phyloP scores from a whole-genome alignment of 2,113 vertebrate species.

The Lophius piscatorius region DNA sequence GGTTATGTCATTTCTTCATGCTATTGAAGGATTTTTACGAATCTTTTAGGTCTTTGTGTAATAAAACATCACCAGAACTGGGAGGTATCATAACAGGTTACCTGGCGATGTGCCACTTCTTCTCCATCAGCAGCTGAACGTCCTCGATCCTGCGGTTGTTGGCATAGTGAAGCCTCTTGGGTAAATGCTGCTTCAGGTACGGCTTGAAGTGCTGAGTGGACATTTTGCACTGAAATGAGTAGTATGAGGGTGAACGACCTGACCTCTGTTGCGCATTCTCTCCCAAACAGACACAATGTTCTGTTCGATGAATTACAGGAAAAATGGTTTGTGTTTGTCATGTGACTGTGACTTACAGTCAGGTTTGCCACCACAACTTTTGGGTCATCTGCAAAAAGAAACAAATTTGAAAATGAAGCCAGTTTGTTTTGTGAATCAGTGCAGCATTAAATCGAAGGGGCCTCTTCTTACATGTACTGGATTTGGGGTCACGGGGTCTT shows the following conservation, averaged over 20 bases:
- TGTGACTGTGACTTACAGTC: slow-evolving; percentile 85
- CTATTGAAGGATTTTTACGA: no score
- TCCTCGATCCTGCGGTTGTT: slow-evolving; percentile 96
- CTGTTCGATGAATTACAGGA: neutral
- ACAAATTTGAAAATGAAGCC: neutral
- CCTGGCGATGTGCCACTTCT: slow-evolving; percentile 95
- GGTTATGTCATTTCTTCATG: no score
- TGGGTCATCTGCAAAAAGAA: slow-evolving; percentile 87
- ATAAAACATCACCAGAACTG: no score
- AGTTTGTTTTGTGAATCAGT: neutral
- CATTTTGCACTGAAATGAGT: slow-evolving; percentile 88
- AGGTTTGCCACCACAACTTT: slow-evolving; percentile 92
- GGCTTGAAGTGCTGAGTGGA: slow-evolving; percentile 95
- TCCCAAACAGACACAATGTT: neutral
- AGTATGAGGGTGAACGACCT: neutral
- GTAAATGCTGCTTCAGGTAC: slow-evolving; percentile 94
- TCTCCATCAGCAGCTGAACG: slow-evolving; percentile 94
- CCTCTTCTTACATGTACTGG: slow-evolving; percentile 83
- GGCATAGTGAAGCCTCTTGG: slow-evolving; percentile 95
- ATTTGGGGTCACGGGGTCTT: slow-evolving; percentile 85
- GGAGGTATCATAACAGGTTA: no score
- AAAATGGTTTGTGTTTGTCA: neutral
- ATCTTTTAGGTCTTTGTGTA: no score
- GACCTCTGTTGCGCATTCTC: no score
- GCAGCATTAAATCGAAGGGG: neutral